phyloP scores from a whole-genome alignment of 1,140 invertebrate species.

The Trissolcus basalis region DNA sequence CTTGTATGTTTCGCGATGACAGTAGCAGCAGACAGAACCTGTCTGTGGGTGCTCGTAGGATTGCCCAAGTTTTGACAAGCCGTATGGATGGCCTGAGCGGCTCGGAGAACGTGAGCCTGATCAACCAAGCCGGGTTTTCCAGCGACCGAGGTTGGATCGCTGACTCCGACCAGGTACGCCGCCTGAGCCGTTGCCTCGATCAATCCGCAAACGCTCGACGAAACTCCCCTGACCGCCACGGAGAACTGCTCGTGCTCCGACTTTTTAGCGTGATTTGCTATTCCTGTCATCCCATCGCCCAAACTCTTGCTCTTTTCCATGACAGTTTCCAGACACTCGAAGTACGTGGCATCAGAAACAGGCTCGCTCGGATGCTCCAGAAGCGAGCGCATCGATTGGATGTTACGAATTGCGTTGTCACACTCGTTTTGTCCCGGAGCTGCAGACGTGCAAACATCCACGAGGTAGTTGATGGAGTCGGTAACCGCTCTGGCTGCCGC shows the following conservation, averaged over 20 bases:
- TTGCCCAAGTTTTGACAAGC: slow-evolving; percentile 90
- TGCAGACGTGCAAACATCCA: slow-evolving; percentile 84
- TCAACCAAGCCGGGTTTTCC: slow-evolving; percentile 94
- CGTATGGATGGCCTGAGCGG: slow-evolving; percentile 90
- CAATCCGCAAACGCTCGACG: slow-evolving; percentile 91
- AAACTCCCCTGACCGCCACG: slow-evolving; percentile 89
- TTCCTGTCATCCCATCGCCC: slow-evolving; percentile 94
- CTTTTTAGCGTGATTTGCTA: slow-evolving; percentile 93
- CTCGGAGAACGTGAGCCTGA: slow-evolving; percentile 90
- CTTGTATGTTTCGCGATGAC: slow-evolving; percentile 97
- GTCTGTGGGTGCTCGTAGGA: slow-evolving; percentile 86
- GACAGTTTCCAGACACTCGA: slow-evolving; percentile 94
- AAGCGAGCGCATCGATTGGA: slow-evolving; percentile 88
- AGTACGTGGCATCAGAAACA: slow-evolving; percentile 92
- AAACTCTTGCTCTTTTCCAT: slow-evolving; percentile 94
- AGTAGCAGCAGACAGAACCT: slow-evolving; percentile 92
- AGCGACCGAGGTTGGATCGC: slow-evolving; percentile 93
- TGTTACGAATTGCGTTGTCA: slow-evolving; percentile 95
- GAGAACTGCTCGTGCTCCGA: slow-evolving; percentile 92
- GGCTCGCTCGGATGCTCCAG: slow-evolving; percentile 92
- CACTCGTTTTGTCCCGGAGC: slow-evolving; percentile 95
- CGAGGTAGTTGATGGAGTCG: slow-evolving; percentile 93
- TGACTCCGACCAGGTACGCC: slow-evolving; percentile 94
- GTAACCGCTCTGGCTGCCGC: slow-evolving; percentile 92
- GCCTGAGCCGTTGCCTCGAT: slow-evolving; percentile 96